Percentiles rank a stretch among this genome's conserved stretches.
phyloP scores from a whole-genome alignment of 2,888 invertebrate genomes.

The Beris morrisii region DNA sequence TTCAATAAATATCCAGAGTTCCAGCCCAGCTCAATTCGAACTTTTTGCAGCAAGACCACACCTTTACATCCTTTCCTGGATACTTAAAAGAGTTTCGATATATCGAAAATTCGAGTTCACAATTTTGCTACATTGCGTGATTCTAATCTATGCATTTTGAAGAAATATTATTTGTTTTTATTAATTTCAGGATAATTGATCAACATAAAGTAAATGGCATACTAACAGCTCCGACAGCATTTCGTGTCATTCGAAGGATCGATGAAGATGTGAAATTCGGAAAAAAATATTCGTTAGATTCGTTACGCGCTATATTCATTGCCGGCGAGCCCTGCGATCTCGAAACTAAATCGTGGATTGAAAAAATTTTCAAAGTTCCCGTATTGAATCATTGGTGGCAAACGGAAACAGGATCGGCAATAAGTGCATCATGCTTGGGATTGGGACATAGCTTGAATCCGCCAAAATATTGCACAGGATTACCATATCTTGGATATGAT shows the following conservation, averaged over 20 bases:
- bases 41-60: no score
- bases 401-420: conserved; percentile 90
- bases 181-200: conserved; percentile 72
- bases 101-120: no score
- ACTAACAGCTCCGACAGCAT: conserved; percentile 89
- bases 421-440: conserved; percentile 82
- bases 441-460: conserved; percentile 71
- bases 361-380: conserved; percentile 70
- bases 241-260: conserved; percentile 80
- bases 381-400: conserved; percentile 97
- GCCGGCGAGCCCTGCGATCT: conserved; percentile 94
- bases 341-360: conserved; percentile 81
- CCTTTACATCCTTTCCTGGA: no score
- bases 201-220: conserved; percentile 83
- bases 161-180: no score
- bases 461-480: conserved; percentile 77
- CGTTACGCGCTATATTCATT: conserved; percentile 73
- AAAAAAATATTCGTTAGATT: conserved; percentile 69
- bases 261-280: conserved; percentile 75
- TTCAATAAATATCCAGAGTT: no score
- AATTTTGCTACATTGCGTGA: no score
- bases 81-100: no score
- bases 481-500: conserved; percentile 87
- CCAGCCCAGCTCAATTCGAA: no score
- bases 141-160: no score